Conservation (phyloP, 2,113 vertebrate species). For the Neogale vison region DNA sequence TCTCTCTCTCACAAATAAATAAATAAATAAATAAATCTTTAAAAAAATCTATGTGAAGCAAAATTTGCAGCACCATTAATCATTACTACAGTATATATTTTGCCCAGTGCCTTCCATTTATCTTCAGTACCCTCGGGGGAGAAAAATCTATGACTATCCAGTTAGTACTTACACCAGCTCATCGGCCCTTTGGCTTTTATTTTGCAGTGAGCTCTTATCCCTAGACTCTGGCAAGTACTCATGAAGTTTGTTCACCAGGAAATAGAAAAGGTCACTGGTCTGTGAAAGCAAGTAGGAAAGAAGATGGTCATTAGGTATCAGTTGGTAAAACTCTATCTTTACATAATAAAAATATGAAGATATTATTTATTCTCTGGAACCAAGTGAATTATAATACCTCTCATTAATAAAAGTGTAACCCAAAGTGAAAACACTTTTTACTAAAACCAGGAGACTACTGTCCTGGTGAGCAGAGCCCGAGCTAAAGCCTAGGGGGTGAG, state of each 20-base stretch:
- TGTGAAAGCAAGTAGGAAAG: conserved; percentile 66
- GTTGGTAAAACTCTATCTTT: conserved; percentile 27
- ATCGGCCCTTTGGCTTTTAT: conserved; percentile 67
- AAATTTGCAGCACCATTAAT: conserved; percentile 17
- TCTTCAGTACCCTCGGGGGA: background rate
- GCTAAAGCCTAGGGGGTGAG: background rate
- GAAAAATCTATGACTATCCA: background rate
- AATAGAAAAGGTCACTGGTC: conserved; percentile 75
- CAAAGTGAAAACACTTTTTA: conserved; percentile 21
- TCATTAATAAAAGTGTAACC: background rate
- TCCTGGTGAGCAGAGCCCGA: background rate
- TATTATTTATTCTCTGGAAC: background rate
- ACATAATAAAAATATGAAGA: conserved; percentile 27
- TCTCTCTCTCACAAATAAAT: too few relatives aligned
- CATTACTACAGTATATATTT: background rate
- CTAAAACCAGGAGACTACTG: background rate
- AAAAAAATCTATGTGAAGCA: conserved; percentile 37
- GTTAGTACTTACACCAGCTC: conserved; percentile 71
- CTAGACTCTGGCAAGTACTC: conserved; percentile 71
- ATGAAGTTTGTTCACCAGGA: conserved; percentile 73
- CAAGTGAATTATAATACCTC: background rate
- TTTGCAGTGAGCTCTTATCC: conserved; percentile 58
- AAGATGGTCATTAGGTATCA: background rate
- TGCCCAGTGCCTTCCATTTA: background rate
- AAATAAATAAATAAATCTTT: too few relatives aligned